Conservation (phyloP, 2,797 vertebrate species). For the Coracias cyanogaster region DNA sequence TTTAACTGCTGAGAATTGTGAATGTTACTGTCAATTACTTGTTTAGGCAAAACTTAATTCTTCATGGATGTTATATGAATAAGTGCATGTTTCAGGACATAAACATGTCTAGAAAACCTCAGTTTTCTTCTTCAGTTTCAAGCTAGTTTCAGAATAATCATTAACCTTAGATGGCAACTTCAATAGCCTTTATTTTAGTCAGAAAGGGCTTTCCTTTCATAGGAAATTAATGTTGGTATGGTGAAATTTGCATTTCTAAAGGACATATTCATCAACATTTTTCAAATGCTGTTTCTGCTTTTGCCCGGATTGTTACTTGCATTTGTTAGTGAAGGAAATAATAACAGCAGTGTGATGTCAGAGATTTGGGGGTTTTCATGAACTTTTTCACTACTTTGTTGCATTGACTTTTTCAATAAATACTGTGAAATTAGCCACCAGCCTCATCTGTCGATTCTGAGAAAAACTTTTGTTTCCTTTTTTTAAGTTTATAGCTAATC, state of each 20-base stretch:
- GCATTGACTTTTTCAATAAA: neutral
- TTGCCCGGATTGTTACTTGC: neutral
- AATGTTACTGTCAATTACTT: neutral
- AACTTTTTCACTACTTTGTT: neutral
- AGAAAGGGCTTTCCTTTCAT: neutral
- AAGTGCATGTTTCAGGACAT: neutral
- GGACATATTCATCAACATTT: neutral
- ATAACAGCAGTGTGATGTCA: neutral
- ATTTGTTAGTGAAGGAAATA: neutral
- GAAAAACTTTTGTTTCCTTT: neutral
- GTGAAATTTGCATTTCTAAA: neutral
- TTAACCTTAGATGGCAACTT: neutral
- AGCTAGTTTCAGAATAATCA: neutral
- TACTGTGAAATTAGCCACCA: neutral
- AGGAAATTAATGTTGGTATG: neutral
- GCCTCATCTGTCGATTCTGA: neutral
- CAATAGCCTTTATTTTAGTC: neutral
- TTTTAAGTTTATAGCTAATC: neutral
- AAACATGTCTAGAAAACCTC: neutral
- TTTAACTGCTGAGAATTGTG: neutral
- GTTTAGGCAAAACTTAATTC: neutral
- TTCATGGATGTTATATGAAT: neutral
- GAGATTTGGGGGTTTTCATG: accelerated
- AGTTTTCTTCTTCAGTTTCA: neutral
- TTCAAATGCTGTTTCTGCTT: neutral